Percentiles rank a stretch among this genome's conserved stretches.
These are phyloP conservation scores for Aphidius gifuensis DNA, from an alignment of 1,140 invertebrate genomes.

Conservation along the genomic window DNA sequence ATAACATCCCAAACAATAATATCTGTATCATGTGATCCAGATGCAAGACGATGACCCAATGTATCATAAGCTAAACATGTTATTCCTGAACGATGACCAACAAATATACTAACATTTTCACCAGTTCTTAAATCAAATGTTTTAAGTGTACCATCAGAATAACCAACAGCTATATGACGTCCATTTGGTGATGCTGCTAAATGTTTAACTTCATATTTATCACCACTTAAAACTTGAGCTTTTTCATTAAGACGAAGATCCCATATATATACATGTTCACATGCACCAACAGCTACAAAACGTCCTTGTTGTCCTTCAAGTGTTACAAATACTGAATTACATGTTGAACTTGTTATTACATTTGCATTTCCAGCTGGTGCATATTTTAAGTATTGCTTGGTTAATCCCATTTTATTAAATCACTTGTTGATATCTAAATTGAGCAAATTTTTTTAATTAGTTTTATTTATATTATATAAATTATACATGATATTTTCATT, in stretches of 20 bases:
- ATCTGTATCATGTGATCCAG: slow-evolving; percentile 89
- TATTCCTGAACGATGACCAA: slow-evolving; percentile 85
- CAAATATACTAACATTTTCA: slow-evolving; percentile 74
- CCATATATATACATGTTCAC: slow-evolving; percentile 92
- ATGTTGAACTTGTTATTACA: slow-evolving; percentile 75
- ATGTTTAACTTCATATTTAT: slow-evolving; percentile 73
- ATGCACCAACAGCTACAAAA: slow-evolving; percentile 83
- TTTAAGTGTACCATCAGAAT: slow-evolving; percentile 83
- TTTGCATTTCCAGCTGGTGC: slow-evolving; percentile 78
- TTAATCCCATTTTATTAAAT: slow-evolving; percentile 72
- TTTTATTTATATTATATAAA: no score
- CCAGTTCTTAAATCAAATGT: slow-evolving; percentile 72
- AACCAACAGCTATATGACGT: slow-evolving; percentile 83
- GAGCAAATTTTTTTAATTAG: neutral
- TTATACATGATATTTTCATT: neutral
- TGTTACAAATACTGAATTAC: slow-evolving; percentile 76
- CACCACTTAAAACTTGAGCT: slow-evolving; percentile 72
- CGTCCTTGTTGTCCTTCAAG: slow-evolving; percentile 73
- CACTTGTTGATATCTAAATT: neutral
- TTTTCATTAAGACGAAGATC: slow-evolving; percentile 87
- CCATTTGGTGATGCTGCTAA: slow-evolving; percentile 71
- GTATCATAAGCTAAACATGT: slow-evolving; percentile 79
- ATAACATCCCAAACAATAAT: slow-evolving; percentile 95
- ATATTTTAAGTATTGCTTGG: slow-evolving; percentile 94
- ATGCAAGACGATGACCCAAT: slow-evolving; percentile 76